These are phyloP conservation scores for Barypeithes pellucidus DNA, from an alignment of 2,888 invertebrate species.

Conservation along the genomic window DNA sequence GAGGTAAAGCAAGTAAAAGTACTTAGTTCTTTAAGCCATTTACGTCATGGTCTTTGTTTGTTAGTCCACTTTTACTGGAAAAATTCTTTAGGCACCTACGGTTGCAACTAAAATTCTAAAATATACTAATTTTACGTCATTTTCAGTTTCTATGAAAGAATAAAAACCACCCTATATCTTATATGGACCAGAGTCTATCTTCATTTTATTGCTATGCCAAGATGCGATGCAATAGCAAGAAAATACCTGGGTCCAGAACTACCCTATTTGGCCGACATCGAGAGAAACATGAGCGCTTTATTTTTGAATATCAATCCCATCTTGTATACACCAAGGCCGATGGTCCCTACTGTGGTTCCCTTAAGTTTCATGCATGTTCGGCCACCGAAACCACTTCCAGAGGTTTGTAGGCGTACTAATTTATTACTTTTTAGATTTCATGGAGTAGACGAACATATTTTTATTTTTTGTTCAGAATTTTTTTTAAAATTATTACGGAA, in stretches of 20 bases:
- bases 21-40: too few relatives aligned
- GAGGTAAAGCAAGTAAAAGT: too few relatives aligned
- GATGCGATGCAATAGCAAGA: constrained; percentile 60
- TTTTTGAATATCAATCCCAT: constrained; percentile 65
- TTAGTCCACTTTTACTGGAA: too few relatives aligned
- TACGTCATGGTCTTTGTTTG: too few relatives aligned
- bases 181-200: constrained; percentile 60
- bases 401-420: too few relatives aligned
- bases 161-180: constrained; percentile 60
- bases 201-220: constrained; percentile 58
- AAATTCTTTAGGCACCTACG: too few relatives aligned
- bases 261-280: constrained; percentile 64
- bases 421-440: too few relatives aligned
- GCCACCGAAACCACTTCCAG: constrained; percentile 60
- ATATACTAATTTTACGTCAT: too few relatives aligned
- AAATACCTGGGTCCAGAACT: constrained; percentile 65
- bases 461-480: too few relatives aligned
- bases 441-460: too few relatives aligned
- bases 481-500: too few relatives aligned
- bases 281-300: constrained; percentile 63
- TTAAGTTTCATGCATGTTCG: constrained; percentile 63
- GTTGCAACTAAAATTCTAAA: too few relatives aligned
- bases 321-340: constrained; percentile 63
- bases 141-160: constrained; percentile 68
- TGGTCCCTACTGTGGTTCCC: constrained; percentile 63